Percentiles rank a stretch among this genome's conserved stretches.
Conservation (phyloP, 2,797 vertebrate genomes). For the Parotocinclus haroldoi region DNA sequence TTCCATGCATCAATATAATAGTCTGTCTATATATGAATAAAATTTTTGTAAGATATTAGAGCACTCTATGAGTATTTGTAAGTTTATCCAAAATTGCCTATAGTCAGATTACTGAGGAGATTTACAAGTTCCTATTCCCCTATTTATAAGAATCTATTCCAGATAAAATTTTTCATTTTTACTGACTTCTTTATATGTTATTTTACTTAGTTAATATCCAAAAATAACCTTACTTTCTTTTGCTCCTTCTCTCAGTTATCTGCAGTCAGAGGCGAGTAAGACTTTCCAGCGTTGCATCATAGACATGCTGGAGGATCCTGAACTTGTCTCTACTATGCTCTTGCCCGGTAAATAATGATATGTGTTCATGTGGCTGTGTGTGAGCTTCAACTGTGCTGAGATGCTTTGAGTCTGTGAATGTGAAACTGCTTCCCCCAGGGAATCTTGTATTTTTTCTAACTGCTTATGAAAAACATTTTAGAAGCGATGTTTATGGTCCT, state of each 20-base stretch:
- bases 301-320: conserved; percentile 84
- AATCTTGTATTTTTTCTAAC: background rate
- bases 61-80: too few species aligned
- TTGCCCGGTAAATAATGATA: conserved; percentile 78
- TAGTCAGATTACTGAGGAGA: too few species aligned
- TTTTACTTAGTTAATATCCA: too few species aligned
- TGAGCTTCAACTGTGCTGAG: background rate
- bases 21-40: background rate
- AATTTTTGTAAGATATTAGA: too few species aligned
- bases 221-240: background rate
- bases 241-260: conserved; percentile 69
- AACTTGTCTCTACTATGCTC: conserved; percentile 88
- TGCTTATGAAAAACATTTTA: background rate
- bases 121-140: too few species aligned
- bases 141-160: too few species aligned
- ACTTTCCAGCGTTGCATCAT: conserved; percentile 85
- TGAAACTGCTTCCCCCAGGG: background rate
- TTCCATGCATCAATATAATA: background rate
- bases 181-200: too few species aligned
- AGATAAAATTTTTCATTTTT: too few species aligned
- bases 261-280: conserved; percentile 86
- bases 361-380: background rate
- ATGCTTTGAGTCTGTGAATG: background rate
- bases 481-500: background rate
- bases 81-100: too few species aligned